Base-by-base conservation (phyloP, 2,113 vertebrate species). In the Atherinomorus stipes region DNA sequence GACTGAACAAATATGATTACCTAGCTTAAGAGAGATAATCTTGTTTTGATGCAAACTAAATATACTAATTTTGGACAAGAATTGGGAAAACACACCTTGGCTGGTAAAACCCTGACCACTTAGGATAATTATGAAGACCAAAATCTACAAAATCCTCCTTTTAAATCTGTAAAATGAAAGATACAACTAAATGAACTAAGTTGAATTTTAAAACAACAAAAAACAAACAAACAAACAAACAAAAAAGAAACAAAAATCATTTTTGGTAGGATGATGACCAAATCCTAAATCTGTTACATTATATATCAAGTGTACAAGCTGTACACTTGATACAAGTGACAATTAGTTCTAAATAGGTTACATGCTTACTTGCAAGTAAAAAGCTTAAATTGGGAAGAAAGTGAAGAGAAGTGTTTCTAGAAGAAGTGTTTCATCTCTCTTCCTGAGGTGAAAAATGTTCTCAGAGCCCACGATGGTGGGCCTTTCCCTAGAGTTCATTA, bases 401-500 rank as follows among this genome's bases (percentile, higher is more conserved):
- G 49, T 40, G 31, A 54, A 18, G 60, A 59, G 84, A 84, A 88
- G 65, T 22, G 49, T 85, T 85, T 85, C 74, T 56, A 85, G 65
- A 34, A 85, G 80, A 85, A 60, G 73, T 31, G 63, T 87, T 90
- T 88, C 80, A 89, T 90, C 82, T 91, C 88, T 82, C 86, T 83
- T 92, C 90, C 88, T 83, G 81, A 81, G 82, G 88, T 92, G 87
- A 92, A 89, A 90, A 87, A 90, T 87, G 76, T 75, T 76, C 87
- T 53, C 71, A 11, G 58, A 84, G 86, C 71, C 77, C 54, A 65
- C 44, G 71, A 91, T 51, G 84, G 88, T 79, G 84, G 91, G 78
- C 89, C 89, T 89, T 90, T 91, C 89, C 90, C 90, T 81, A 85
- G 88, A 90, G 91, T 92, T 93, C 90, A 93, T 94, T 94, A 92